Conservation (phyloP, 92 coral and sea anemone species). For the Zoanthus sociatus region DNA sequence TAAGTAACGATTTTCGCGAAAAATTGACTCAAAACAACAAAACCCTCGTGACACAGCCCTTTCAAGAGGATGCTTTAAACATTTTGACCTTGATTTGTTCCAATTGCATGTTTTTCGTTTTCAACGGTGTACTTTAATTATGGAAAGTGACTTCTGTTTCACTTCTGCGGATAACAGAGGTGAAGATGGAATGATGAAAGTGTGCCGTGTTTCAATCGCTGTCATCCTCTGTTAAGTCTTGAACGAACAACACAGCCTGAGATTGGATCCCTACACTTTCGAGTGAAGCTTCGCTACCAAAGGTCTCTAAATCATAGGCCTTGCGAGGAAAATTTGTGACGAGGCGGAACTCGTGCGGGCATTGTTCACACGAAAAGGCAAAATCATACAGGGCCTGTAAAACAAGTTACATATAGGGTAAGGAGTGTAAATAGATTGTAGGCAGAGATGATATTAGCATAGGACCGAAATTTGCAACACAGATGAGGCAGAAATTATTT, state of each 20-base stretch:
- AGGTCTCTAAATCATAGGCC: slow-evolving; percentile 72
- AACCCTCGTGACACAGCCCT: too few relatives aligned
- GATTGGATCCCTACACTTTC: slow-evolving; percentile 89
- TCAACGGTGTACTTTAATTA: not conserved
- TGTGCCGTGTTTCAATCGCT: slow-evolving; percentile 66
- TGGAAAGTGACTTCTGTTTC: not conserved
- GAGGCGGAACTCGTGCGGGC: slow-evolving; percentile 87
- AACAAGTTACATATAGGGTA: not conserved
- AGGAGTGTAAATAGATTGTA: not conserved
- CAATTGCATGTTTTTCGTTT: not conserved
- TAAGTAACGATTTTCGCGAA: too few relatives aligned
- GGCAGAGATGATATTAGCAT: too few relatives aligned
- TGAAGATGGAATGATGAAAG: too few relatives aligned
- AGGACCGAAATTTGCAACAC: too few relatives aligned
- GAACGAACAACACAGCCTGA: slow-evolving; percentile 83
- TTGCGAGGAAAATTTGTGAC: slow-evolving; percentile 95
- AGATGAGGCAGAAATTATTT: too few relatives aligned
- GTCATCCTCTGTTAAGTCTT: slow-evolving; percentile 91
- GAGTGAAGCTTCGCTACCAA: slow-evolving; percentile 72
- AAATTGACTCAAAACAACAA: too few relatives aligned
- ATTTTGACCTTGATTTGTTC: too few relatives aligned
- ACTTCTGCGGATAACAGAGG: not conserved
- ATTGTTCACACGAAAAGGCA: slow-evolving; percentile 94
- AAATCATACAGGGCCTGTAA: slow-evolving; percentile 89
- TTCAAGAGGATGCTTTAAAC: too few relatives aligned